A percentile compares a stretch with the other conserved stretches of the same genome.
These are phyloP conservation scores for Sphenopsis melanotis DNA, from an alignment of 2,797 vertebrate species.

Conservation along the genomic window DNA sequence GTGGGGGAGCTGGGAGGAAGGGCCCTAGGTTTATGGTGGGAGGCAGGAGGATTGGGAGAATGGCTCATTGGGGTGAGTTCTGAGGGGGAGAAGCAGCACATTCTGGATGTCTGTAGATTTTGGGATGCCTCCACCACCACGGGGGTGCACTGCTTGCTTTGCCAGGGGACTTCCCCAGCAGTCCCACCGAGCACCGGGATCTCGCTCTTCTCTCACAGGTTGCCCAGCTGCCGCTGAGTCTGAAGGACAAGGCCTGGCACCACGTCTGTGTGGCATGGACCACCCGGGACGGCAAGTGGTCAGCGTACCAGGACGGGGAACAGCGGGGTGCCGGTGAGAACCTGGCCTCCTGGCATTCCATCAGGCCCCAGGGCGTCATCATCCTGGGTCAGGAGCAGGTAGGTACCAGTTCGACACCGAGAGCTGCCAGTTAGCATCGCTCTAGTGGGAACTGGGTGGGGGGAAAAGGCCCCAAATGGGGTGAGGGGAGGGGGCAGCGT, in stretches of 20 bases:
- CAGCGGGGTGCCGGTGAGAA: conserved; percentile 88
- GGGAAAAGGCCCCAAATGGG: not conserved
- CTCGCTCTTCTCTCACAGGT: conserved; percentile 73
- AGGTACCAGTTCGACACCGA: accelerated
- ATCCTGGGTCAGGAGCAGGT: conserved; percentile 98
- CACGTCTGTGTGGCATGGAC: conserved; percentile 95
- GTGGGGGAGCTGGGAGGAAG: not conserved
- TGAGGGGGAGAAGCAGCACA: not conserved
- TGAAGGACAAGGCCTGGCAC: conserved; percentile 89
- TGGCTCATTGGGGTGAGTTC: accelerated
- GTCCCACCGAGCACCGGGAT: accelerated
- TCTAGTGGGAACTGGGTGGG: accelerated
- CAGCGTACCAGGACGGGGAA: conserved; percentile 90
- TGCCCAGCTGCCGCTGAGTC: conserved; percentile 88
- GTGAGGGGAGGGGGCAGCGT: accelerated
- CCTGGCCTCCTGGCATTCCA: conserved; percentile 93
- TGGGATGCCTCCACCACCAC: accelerated
- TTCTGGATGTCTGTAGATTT: not conserved
- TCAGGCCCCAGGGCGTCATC: conserved; percentile 90
- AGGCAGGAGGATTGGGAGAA: not conserved
- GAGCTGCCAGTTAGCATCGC: accelerated
- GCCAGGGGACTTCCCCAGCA: accelerated
- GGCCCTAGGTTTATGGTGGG: not conserved
- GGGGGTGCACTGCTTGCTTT: not conserved
- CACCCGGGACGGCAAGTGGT: conserved; percentile 93